Evolutionary conservation across 2,888 invertebrate species (phyloP).

Genomic region (Microctonus brassicae): DNA sequence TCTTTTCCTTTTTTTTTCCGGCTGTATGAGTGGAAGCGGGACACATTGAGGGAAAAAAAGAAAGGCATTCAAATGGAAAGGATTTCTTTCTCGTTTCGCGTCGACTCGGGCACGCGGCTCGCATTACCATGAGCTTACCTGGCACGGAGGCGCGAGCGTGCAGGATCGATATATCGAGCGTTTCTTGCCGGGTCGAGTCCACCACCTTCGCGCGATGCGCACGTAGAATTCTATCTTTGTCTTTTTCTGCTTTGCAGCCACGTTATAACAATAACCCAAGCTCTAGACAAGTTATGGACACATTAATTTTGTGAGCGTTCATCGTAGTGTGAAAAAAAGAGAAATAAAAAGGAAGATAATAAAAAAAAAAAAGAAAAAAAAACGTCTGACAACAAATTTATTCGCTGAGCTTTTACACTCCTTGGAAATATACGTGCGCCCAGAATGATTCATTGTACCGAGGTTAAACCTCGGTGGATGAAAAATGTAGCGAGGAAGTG

Average conservation of each 20-base stretch:
- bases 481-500: slow-evolving; percentile 3
- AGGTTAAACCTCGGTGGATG: not conserved
- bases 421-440: not conserved
- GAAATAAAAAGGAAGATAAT: not conserved
- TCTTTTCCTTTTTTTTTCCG: slow-evolving; percentile 18
- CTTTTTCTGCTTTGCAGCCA: slow-evolving; percentile 52
- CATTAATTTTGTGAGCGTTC: slow-evolving; percentile 52
- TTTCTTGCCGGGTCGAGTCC: slow-evolving; percentile 51
- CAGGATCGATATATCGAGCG: slow-evolving; percentile 64
- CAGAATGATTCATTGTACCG: not conserved
- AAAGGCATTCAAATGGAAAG: slow-evolving; percentile 27
- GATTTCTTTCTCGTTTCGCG: slow-evolving; percentile 36
- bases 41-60: slow-evolving; percentile 7
- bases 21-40: not conserved
- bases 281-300: slow-evolving; percentile 53
- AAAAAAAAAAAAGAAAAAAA: slow-evolving; percentile 40
- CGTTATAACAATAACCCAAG: slow-evolving; percentile 58
- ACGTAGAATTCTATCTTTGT: slow-evolving; percentile 30
- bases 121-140: slow-evolving; percentile 35
- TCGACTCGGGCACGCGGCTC: slow-evolving; percentile 35
- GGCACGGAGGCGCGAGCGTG: slow-evolving; percentile 41
- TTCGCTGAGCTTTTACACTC: slow-evolving; percentile 47
- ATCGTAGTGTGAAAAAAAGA: slow-evolving; percentile 33
- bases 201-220: slow-evolving; percentile 50
- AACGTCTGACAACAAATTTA: slow-evolving; percentile 53